Evolutionary conservation across 2,888 invertebrate species (phyloP).

Genomic region (Drosophila lutescens): DNA sequence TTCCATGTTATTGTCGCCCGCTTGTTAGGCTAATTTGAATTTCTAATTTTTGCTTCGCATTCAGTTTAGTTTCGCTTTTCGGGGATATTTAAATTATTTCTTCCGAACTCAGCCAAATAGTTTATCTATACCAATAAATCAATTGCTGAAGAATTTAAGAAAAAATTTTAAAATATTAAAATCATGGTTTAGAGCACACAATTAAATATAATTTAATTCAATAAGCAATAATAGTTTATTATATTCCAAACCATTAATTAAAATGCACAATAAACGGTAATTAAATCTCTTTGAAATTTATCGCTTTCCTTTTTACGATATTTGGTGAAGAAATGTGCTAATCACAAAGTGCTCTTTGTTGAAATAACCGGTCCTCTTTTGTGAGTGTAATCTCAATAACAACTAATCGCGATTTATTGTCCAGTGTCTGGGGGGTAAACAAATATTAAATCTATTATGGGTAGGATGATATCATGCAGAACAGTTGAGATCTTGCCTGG

Average conservation of each 20-base stretch:
- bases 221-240: too few species aligned
- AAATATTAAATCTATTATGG: constrained; percentile 38
- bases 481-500: constrained; percentile 15
- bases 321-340: constrained; percentile 18
- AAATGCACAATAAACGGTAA: background rate
- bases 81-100: constrained; percentile 31
- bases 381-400: constrained; percentile 21
- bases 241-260: background rate
- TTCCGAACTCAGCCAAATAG: constrained; percentile 6
- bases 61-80: constrained; percentile 2
- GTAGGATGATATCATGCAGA: constrained; percentile 34
- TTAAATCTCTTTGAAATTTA: constrained; percentile 14
- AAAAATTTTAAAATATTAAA: too few species aligned
- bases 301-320: background rate
- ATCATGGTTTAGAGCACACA: too few species aligned
- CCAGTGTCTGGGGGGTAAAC: constrained; percentile 36
- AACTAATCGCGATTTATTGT: constrained; percentile 36
- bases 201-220: too few species aligned
- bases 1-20: constrained; percentile 16
- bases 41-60: constrained; percentile 37
- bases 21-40: constrained; percentile 38
- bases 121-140: constrained; percentile 20
- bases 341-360: constrained; percentile 15
- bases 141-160: background rate
- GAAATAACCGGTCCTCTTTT: constrained; percentile 54